phyloP scores from a whole-genome alignment of 2,113 vertebrate species.

The Cottus gobio region DNA sequence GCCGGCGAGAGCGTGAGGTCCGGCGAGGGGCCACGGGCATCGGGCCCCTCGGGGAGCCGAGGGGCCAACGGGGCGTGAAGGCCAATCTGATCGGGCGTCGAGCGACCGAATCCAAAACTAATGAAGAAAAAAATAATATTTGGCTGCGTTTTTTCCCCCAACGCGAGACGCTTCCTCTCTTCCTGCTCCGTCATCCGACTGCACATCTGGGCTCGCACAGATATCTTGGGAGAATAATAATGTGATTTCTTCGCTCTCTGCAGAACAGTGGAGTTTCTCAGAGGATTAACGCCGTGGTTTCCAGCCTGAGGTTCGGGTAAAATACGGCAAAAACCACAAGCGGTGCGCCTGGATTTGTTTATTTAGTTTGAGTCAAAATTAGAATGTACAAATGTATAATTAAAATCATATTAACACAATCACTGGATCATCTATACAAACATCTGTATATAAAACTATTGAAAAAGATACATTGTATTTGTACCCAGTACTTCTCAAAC shows the following conservation, averaged over 20 bases:
- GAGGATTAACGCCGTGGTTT: no score
- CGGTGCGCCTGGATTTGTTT: no score
- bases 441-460: no score
- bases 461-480: no score
- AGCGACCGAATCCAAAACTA: constrained; percentile 29
- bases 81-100: constrained; percentile 46
- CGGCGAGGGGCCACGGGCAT: no score
- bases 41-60: no score
- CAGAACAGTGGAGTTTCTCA: neutral
- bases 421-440: neutral
- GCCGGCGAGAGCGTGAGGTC: constrained; percentile 50
- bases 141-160: constrained; percentile 55
- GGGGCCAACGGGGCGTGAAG: constrained; percentile 39
- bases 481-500: no score
- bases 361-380: neutral
- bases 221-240: constrained; percentile 7
- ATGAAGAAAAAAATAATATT: neutral
- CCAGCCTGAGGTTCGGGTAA: no score
- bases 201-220: constrained; percentile 64
- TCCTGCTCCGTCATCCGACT: constrained; percentile 32
- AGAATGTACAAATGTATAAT: neutral
- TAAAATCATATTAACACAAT: neutral
- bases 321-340: no score
- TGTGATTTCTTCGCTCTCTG: neutral
- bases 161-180: constrained; percentile 38